A percentile compares a stretch with the other conserved stretches of the same genome.
Conservation (phyloP, 2,888 invertebrate genomes). For the Tanypteryx hageni region DNA sequence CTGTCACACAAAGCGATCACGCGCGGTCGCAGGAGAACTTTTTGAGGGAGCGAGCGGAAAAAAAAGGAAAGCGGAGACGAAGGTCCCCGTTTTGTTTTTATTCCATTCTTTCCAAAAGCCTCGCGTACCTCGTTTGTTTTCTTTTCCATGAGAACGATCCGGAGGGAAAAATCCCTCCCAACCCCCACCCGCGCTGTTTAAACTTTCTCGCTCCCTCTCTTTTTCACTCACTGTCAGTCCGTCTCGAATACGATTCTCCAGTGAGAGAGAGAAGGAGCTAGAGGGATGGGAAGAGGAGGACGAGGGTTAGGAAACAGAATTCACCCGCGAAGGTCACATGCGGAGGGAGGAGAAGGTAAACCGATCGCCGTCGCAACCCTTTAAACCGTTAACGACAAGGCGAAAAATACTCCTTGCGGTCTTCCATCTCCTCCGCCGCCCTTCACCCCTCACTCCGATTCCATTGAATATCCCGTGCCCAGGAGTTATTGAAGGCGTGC, state of each 20-base stretch:
- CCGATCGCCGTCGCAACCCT: not conserved
- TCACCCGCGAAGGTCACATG: constrained; percentile 58
- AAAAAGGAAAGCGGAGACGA: not conserved
- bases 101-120: not conserved
- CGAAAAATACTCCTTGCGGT: constrained; percentile 52
- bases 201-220: too few relatives aligned
- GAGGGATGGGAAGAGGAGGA: not conserved
- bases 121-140: not conserved
- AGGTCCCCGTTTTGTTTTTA: not conserved
- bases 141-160: not conserved
- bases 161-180: too few relatives aligned
- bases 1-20: constrained; percentile 2
- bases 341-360: constrained; percentile 16
- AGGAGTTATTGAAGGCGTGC: not conserved
- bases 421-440: not conserved
- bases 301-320: constrained; percentile 43
- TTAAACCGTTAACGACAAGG: constrained; percentile 44
- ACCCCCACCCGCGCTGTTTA: too few relatives aligned
- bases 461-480: not conserved
- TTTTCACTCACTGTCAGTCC: too few relatives aligned
- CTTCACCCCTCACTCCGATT: not conserved
- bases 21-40: not conserved
- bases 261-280: not conserved
- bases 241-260: not conserved
- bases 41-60: not conserved